Evolutionary conservation across 2,888 invertebrate species (phyloP), one percentile per base, ranked within the genome.

Genomic region (Epistrophe eligans): DNA sequence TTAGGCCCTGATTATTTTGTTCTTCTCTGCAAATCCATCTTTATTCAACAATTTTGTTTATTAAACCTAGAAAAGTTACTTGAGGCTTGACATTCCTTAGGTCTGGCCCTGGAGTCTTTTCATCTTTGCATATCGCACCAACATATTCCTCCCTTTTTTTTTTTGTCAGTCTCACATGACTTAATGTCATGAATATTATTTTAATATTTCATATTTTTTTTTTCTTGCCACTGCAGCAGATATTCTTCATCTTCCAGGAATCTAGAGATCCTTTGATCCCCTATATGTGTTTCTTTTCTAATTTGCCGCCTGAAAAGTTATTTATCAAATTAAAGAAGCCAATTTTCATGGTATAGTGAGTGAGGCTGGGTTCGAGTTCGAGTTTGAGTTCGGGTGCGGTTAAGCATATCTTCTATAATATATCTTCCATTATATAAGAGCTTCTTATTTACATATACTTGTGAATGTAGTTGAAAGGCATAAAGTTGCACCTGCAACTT

Each of bases 161-260:
- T 15, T 40, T 19, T 35, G 10, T n/a, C 28, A 50, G 52, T 60
- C 60, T 52, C 45, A 64, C 62, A 76, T 84, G 79, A 84, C 74
- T 84, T 76, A 79, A 74, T 74, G 79, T 66, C 74, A 80, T 80
- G 84, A 76, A 84, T 80, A 80, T 79, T 84, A 80, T 84, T 80
- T 84, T 80, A 80, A 84, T 80, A 84, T 72, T 66, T 70, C 70
- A 70, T 52, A 24, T 4, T 15, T 70, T 24, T 77, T 57, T 55
- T 35, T 62, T 43, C 15, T 66, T 58, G 45, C 50, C 35, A 67
- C 50, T 77, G 48, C 28, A 52, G 55, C 55, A 60, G 50, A 35
- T 38, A 17, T 35, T 17, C 50, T 55, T 13, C 15, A 64, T 13
- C 24, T 11, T 24, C 11, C 43, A 38, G 13, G 19, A 32, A 15